A percentile compares a stretch with the other conserved stretches of the same genome.
phyloP scores from a whole-genome alignment of 2,797 vertebrate genomes.

The Buceros bicornis region DNA sequence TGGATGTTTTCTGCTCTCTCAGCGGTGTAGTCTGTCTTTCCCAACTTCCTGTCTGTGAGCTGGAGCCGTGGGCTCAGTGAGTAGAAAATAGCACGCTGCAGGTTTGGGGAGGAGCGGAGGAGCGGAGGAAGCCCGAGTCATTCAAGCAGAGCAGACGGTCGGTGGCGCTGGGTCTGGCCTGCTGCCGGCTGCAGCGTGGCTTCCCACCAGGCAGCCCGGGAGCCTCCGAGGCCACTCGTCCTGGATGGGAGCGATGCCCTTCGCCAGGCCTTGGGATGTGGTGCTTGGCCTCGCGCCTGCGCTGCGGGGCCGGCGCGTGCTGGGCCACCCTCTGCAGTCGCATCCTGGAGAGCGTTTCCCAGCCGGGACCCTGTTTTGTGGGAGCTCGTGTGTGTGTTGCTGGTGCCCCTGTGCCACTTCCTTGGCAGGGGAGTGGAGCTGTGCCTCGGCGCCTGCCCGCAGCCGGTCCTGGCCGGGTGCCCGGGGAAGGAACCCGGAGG shows the following conservation, averaged over 20 bases:
- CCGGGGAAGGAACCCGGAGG: no score
- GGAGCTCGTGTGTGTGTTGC: fast-evolving
- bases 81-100: not conserved
- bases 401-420: not conserved
- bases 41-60: slow-evolving; percentile 29
- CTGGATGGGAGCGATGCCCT: not conserved
- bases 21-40: not conserved
- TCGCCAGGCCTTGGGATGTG: fast-evolving
- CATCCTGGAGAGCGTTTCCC: not conserved
- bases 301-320: not conserved
- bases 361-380: fast-evolving
- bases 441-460: not conserved
- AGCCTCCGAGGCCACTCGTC: fast-evolving
- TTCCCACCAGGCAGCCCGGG: not conserved
- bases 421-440: not conserved
- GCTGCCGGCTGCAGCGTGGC: not conserved
- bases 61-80: not conserved
- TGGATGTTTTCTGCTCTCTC: not conserved
- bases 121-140: not conserved
- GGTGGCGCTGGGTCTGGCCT: not conserved
- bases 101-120: slow-evolving; percentile 10
- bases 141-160: not conserved
- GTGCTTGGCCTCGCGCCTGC: fast-evolving
- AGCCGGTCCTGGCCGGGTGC: fast-evolving
- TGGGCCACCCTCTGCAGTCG: fast-evolving